Evolutionary conservation across 35 echinoderm and acorn worm species (phyloP), one percentile per base, ranked within the genome.

Genomic region (Eucidaris tribuloides): DNA sequence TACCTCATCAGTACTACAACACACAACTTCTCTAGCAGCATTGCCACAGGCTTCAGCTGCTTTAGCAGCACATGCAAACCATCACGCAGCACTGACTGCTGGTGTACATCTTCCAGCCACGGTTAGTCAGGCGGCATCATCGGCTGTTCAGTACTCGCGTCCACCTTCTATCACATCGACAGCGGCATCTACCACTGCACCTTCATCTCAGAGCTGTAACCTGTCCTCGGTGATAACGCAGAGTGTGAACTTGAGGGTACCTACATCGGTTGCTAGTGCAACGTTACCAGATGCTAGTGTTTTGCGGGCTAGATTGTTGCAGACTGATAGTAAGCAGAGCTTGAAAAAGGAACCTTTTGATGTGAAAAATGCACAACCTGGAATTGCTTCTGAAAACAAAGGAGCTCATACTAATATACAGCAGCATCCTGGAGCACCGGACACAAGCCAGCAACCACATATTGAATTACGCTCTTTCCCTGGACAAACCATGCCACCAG

Each of bases 221-320:
- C 38, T 74, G 0, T 40, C 38, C 18, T 22, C 38, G 34, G 77
- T 81, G 70, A 9, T 76, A 66, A 39, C 37, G 11, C 77, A 28
- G 22, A 46, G 18, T 19, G 68, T 33, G 11, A 74, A 74, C 41
- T 19, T 91, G 42, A 57, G 72, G 4, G 94, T 97, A 17, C 94
- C 94, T 45, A 86, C 83, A 52, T 97, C 89, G 55, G 94, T 97
- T 22, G 76, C 89, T 19, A 76, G 80, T 5, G 70, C 60, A 11
- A 70, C 85, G 19, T 91, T 85, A 38, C 62, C 89, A 18, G 87
- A 91, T 85, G 94, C 94, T 38, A 97, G 94, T 92, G 89, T 97
- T 40, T 40, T 97, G 46, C 77, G 94, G 30, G 85, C 84, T 36
- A 57, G 87, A 23, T 78, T 97, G 23, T 84, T 78, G 20, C 57